Evolutionary conservation across 1,140 invertebrate genomes (phyloP).

Genomic region (Panonychus citri): DNA sequence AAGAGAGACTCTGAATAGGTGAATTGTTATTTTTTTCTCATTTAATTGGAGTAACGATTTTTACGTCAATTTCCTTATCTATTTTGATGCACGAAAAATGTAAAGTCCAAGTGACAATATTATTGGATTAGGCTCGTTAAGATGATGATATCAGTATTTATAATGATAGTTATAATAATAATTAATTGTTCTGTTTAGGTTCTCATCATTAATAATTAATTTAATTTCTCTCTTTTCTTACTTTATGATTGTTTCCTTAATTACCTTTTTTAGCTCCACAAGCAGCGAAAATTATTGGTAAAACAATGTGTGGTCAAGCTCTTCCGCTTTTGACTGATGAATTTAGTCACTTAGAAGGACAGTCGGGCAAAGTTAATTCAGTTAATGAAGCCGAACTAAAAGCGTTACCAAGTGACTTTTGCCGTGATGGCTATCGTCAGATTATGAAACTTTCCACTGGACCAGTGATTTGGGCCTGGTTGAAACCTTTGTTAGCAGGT

Average conservation of each 20-base stretch:
- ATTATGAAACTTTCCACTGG: constrained; percentile 19
- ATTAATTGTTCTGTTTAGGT: too few species aligned
- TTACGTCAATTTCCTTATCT: too few species aligned
- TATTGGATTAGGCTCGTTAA: too few species aligned
- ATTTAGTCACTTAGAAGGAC: constrained; percentile 12
- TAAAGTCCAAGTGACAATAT: too few species aligned
- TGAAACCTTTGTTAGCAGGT: constrained; percentile 25
- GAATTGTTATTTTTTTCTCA: too few species aligned
- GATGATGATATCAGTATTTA: too few species aligned
- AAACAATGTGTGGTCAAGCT: constrained; percentile 16
- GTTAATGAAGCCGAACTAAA: constrained; percentile 14
- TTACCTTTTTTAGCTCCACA: constrained; percentile 6
- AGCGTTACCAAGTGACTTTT: constrained; percentile 18
- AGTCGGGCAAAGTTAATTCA: constrained; percentile 9
- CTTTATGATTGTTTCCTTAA: not conserved
- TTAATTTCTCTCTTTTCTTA: too few species aligned
- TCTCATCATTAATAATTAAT: too few species aligned
- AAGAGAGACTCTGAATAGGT: too few species aligned
- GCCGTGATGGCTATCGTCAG: constrained; percentile 20
- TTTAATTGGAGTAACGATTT: too few species aligned
- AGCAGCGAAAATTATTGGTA: constrained; percentile 12
- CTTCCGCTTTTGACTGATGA: constrained; percentile 12
- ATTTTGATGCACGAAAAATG: too few species aligned
- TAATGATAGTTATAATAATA: too few species aligned
- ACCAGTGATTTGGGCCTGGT: constrained; percentile 23